Evolutionary conservation across 2,888 invertebrate species (phyloP), one percentile per base, ranked within the genome.

Genomic region (Cataglyphis cursor): DNA sequence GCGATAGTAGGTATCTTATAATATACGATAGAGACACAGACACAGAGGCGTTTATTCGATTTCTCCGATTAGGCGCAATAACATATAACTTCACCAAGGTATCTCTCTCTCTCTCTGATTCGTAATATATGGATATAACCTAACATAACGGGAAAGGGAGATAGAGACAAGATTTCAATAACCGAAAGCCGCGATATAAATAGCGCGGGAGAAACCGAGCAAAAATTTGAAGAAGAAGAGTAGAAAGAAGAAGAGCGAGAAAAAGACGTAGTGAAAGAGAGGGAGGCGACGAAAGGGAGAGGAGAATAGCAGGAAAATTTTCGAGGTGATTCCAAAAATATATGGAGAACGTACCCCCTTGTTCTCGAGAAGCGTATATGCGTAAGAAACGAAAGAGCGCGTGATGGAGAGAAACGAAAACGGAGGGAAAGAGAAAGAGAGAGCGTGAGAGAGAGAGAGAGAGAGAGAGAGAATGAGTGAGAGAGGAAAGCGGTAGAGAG

Each of bases 241-340:
- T 41, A 44, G 1, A 61, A 24, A 10, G 62, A 62, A n/a, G 15
- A 44, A 31, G 59, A 44, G 15, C 18, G 21, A n/a, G 18, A 18
- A 51, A 51, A 51, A 51, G 18, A 44, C 44, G 18, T 5, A 18
- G 15, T 18, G 18, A 51, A 8, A 8, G 44, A 38, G 54, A 41
- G 15, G 62, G 62, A 18, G 31, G 21, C 18, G 54, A 48, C 48
- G 51, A 57, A 65, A 62, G 74, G 31, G 21, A 38, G 68, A 57
- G 41, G 64, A 54, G 41, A 68, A 72, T 59, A 66, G 66, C 51
- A 73, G 70, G 65, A 73, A 80, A 80, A 84, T 90, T 87, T 90
- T 90, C 80, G 87, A 83, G 85, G 84, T 88, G 87, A 83, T 76
- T 90, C 90, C 89, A 90, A 90, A 90, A 90, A 90, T 90, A 51